Evolutionary conservation across 2,113 vertebrate genomes (phyloP), one percentile per base, ranked within the genome.

Genomic region (Gavialis gangeticus): DNA sequence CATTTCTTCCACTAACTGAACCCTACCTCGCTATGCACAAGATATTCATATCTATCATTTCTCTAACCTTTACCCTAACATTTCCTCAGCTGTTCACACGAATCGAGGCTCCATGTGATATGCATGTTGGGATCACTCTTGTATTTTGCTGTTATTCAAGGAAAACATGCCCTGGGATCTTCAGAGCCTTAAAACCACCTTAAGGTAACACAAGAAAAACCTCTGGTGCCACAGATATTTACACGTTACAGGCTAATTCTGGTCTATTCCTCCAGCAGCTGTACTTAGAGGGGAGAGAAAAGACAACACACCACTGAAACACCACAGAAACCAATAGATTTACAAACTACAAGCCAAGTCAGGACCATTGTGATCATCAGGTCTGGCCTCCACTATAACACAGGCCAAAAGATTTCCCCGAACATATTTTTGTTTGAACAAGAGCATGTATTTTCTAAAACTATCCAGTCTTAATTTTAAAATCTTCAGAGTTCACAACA

Each of bases 321-420:
- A 85, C 93, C 34, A 93, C 63, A 75, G 92, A 95, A 92, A 96
- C 96, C 94, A 97, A 96, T 96, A 94, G 92, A 92, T 96, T 94
- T 95, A 94, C 93, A 93, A 94, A 97, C 87, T 93, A 84, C 1
- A 4, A 30, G 95, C 95, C 95, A 93, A 86, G 96, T 69, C 95
- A 95, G 95, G 94, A 95, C 89, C 89, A 14, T 91, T 97, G 96
- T 97, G 96, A 95, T 95, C 96, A 97, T 93, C 91, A 75, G 22
- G 85, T 60, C n/a, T 60, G 92, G 86, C 84, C 86, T 89, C 75
- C 96, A 96, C 92, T 95, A 93, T 80, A 97, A 92, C 96, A 95
- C 54, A 92, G 92, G 95, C 91, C 83, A 89, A 9, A 78, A 91
- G 78, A 54, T 87, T 95, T 96, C 94, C 96, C 96, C 95, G 92